Evolutionary conservation across 2,113 vertebrate genomes (phyloP).

Genomic region (Jaculus jaculus): DNA sequence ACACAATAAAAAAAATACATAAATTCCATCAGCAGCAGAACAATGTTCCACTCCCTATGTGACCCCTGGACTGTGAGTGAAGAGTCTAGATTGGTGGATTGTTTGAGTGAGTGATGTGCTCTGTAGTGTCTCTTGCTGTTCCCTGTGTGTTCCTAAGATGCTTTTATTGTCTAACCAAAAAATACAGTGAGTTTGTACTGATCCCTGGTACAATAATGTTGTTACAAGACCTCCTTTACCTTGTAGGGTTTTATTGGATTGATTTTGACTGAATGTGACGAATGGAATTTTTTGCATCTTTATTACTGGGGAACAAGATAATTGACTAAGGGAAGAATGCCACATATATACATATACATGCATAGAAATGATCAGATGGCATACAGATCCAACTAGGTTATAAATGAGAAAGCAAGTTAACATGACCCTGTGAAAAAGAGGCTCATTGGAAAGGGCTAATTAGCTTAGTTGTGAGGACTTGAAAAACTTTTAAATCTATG

Average conservation of each 20-base stretch:
- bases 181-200: neutral
- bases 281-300: neutral
- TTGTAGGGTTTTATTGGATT: neutral
- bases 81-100: neutral
- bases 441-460: neutral
- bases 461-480: neutral
- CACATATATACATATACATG: too few species aligned
- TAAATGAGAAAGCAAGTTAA: neutral
- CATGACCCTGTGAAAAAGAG: neutral
- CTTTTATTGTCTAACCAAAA: conserved; percentile 3
- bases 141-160: neutral
- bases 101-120: neutral
- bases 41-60: neutral
- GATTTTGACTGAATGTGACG: neutral
- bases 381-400: neutral
- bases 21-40: neutral
- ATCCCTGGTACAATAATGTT: neutral
- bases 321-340: neutral
- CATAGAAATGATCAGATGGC: neutral
- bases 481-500: neutral
- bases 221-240: neutral
- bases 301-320: neutral
- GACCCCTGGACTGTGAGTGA: neutral
- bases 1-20: neutral
- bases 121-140: neutral